A percentile compares a stretch with the other conserved stretches of the same genome.
Conservation (phyloP, 2,113 vertebrate species). For the Lycaon pictus region DNA sequence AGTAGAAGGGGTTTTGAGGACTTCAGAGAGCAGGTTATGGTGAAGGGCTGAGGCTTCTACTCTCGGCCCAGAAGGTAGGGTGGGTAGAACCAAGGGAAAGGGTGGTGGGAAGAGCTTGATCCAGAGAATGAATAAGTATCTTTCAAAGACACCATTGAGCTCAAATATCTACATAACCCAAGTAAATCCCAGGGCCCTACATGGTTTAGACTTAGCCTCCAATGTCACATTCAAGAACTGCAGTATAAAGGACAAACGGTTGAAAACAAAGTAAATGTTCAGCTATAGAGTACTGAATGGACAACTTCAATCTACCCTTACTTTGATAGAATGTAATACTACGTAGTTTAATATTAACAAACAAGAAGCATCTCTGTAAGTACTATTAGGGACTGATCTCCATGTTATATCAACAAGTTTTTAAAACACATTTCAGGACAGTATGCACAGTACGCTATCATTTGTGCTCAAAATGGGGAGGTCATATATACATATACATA, state of each 20-base stretch:
- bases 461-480: not conserved
- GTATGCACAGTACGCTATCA: not conserved
- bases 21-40: not conserved
- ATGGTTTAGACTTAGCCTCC: not conserved
- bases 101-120: not conserved
- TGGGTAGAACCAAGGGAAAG: not conserved
- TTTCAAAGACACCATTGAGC: not conserved
- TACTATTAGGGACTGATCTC: not conserved
- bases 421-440: not conserved
- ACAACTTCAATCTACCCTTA: not conserved
- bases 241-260: not conserved
- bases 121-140: not conserved
- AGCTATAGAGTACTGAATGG: not conserved
- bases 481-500: not conserved
- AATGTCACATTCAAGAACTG: constrained; percentile 16
- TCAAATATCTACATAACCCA: not conserved
- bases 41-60: not conserved
- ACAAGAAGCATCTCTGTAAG: not conserved
- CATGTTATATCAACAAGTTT: not conserved
- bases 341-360: not conserved
- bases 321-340: not conserved
- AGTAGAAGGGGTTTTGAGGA: not conserved
- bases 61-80: not conserved
- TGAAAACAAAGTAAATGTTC: not conserved
- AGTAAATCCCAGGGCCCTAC: not conserved